Percentiles rank a stretch among this genome's conserved stretches.
These are phyloP conservation scores for Podiceps cristatus DNA, from an alignment of 2,113 vertebrate species.

Conservation along the genomic window DNA sequence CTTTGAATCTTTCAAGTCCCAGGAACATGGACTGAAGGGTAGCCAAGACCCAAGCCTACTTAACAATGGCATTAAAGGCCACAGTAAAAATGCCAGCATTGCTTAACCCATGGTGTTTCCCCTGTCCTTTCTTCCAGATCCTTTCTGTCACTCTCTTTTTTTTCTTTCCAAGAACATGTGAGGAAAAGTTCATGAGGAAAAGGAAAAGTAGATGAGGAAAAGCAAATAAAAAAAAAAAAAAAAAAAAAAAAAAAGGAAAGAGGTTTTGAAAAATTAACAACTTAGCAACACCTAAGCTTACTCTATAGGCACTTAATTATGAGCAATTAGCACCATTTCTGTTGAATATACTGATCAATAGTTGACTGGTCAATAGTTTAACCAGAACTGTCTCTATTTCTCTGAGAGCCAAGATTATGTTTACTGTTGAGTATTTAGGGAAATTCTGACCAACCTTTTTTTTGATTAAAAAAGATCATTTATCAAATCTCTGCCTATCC, in stretches of 20 bases:
- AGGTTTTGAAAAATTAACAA: background rate
- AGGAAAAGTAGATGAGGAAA: background rate
- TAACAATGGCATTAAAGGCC: background rate
- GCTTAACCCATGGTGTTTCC: background rate
- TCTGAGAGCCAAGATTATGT: background rate
- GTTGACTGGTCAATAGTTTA: background rate
- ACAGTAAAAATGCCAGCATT: background rate
- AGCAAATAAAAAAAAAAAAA: background rate
- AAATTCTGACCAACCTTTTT: background rate
- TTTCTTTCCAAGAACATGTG: background rate
- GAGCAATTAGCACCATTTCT: background rate
- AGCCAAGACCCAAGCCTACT: background rate
- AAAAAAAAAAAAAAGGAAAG: background rate
- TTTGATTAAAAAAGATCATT: background rate
- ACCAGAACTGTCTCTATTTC: background rate
- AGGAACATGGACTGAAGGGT: background rate
- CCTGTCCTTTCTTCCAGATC: background rate
- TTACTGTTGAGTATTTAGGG: background rate
- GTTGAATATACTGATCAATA: background rate
- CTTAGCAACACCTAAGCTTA: background rate
- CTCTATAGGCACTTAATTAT: background rate
- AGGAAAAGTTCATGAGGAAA: background rate
- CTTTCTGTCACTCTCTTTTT: background rate
- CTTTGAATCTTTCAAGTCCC: background rate
- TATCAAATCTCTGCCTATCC: background rate